phyloP scores from a whole-genome alignment of 2,113 vertebrate species.

The Ascaphus truei region DNA sequence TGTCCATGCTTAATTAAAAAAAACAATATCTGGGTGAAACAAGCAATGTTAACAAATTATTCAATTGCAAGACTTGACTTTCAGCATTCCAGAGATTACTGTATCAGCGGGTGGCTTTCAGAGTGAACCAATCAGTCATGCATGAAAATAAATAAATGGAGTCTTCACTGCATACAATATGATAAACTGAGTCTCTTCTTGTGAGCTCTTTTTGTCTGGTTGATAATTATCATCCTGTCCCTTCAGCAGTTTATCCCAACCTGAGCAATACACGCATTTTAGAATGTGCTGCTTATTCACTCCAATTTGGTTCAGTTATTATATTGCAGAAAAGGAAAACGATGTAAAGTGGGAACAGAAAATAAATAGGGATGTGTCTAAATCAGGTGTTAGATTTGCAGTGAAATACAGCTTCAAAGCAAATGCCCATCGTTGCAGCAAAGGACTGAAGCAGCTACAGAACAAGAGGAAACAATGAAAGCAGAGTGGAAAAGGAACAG shows the following conservation, averaged over 20 bases:
- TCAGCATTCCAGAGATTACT: conserved; percentile 66
- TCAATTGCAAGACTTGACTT: conserved; percentile 47
- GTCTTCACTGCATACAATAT: conserved; percentile 35
- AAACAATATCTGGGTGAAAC: conserved; percentile 41
- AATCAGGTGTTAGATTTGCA: conserved; percentile 70
- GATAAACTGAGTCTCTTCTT: conserved; percentile 45
- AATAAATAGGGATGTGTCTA: conserved; percentile 49
- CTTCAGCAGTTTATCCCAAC: conserved; percentile 17
- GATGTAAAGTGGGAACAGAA: conserved; percentile 46
- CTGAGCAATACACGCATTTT: conserved; percentile 39
- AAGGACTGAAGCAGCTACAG: conserved; percentile 66
- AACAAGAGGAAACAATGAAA: conserved; percentile 71
- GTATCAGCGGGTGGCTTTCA: conserved; percentile 55
- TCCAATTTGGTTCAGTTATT: conserved; percentile 53
- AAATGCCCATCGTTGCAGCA: conserved; percentile 63
- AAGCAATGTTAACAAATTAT: conserved; percentile 41
- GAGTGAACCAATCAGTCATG: conserved; percentile 64
- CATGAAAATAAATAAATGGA: conserved; percentile 60
- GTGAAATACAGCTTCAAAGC: conserved; percentile 70
- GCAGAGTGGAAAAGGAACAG: conserved; percentile 88
- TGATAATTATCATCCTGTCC: conserved; percentile 28
- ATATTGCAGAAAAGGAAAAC: conserved; percentile 45
- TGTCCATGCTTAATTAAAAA: conserved; percentile 59
- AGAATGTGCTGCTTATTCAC: conserved; percentile 39
- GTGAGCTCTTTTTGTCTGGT: conserved; percentile 25